phyloP scores from a whole-genome alignment of 2,888 invertebrate species.

The Tolmerus cingulatus region DNA sequence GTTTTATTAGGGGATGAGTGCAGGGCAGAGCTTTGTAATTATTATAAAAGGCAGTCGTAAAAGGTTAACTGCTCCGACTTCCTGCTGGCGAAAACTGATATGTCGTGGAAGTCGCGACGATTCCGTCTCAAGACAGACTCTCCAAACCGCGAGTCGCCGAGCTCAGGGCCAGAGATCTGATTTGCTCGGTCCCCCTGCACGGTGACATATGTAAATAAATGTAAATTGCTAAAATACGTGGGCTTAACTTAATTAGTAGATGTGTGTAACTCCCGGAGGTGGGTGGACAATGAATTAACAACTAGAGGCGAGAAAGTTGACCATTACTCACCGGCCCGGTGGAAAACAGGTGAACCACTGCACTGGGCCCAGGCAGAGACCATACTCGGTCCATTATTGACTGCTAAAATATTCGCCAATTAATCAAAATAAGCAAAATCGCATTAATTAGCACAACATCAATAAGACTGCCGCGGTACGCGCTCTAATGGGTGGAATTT shows the following conservation, averaged over 20 bases:
- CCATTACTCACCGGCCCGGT: slow-evolving; percentile 18
- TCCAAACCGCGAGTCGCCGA: neutral
- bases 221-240: slow-evolving; percentile 1
- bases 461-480: slow-evolving; percentile 12
- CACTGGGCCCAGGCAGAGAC: neutral
- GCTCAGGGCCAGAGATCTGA: neutral
- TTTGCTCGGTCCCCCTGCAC: neutral
- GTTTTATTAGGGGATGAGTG: neutral
- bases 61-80: slow-evolving; percentile 11
- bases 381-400: neutral
- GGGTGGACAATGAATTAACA: slow-evolving; percentile 37
- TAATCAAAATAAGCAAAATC: slow-evolving; percentile 12
- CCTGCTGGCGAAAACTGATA: neutral
- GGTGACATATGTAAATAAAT: slow-evolving; percentile 28
- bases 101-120: neutral
- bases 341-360: neutral
- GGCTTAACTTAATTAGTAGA: slow-evolving; percentile 27
- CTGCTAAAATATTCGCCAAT: neutral
- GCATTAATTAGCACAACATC: slow-evolving; percentile 10
- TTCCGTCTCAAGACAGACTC: neutral
- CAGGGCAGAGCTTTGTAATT: neutral
- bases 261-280: slow-evolving; percentile 3
- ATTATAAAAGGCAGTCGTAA: slow-evolving; percentile 7
- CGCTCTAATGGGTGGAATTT: slow-evolving; percentile 18
- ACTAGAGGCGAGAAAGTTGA: slow-evolving; percentile 20